A percentile compares a stretch with the other conserved stretches of the same genome.
Evolutionary conservation across 2,113 vertebrate species (phyloP).

Genomic region (Phalacrocorax pelagicus): DNA sequence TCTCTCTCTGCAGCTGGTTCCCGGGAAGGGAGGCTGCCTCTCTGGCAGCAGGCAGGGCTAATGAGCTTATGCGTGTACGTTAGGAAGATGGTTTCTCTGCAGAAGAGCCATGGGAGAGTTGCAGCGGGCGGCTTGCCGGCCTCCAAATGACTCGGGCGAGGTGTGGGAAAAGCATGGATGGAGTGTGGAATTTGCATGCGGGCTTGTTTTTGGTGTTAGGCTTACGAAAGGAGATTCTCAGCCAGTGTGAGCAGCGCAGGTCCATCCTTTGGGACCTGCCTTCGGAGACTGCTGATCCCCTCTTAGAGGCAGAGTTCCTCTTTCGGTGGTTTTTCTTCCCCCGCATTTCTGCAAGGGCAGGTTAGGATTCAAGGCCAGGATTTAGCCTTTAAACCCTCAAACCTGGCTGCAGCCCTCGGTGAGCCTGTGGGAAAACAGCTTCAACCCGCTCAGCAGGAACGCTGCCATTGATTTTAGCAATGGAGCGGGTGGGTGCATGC

Average conservation of each 20-base stretch:
- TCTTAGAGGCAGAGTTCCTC: not conserved
- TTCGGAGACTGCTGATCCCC: not conserved
- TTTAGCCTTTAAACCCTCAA: not conserved
- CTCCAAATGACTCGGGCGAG: not conserved
- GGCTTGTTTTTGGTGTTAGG: not conserved
- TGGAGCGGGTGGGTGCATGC: not conserved
- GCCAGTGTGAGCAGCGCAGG: fast-evolving
- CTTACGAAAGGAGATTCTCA: not conserved
- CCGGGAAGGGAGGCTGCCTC: not conserved
- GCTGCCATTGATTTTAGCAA: not conserved
- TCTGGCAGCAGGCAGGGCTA: slow-evolving; percentile 25
- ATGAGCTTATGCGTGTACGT: not conserved
- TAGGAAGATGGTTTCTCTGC: slow-evolving; percentile 1
- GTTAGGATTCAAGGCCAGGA: not conserved
- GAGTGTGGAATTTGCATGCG: not conserved
- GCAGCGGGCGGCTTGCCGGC: not conserved
- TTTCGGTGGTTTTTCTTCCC: not conserved
- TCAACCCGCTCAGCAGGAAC: not conserved
- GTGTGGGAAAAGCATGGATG: not conserved
- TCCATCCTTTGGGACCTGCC: not conserved
- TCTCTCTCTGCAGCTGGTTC: slow-evolving; percentile 62
- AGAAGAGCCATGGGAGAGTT: not conserved
- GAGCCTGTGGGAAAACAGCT: not conserved
- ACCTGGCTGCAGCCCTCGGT: not conserved
- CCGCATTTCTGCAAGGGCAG: not conserved